Evolutionary conservation across 2,113 vertebrate species (phyloP), one percentile per base, ranked within the genome.

Genomic region (Trogon surrucura): DNA sequence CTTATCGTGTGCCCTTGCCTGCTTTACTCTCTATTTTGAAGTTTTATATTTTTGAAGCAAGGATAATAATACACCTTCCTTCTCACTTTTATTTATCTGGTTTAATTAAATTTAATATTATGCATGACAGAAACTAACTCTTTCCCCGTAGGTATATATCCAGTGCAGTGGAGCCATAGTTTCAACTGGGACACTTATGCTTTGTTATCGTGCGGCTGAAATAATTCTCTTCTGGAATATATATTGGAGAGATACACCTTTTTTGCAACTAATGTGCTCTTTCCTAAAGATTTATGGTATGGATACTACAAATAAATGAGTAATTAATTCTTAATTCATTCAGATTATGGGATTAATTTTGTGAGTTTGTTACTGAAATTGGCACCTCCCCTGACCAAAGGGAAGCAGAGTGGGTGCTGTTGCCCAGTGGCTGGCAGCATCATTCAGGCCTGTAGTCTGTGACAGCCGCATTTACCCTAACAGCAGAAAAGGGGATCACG

Each of bases 91-190:
- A 53, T 71, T 83, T 86, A 7, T 56, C 65, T 56, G 6, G 10
- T 78, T 93, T 80, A 85, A 78, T 85, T 85, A 82, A 85, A 85
- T 88, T 83, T 47, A 83, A 3, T 89, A 34, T 58, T 70, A 54
- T 22, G 32, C 50, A 64, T 81, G 57, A 61, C 51, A 88, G 62
- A 87, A 73, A 20, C 48, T 74, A 44, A 13, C 41, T 89, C 22
- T 70, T 93, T 11, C n/a, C 15, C 41, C 85, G 58, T 47, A 80
- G 41, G 27, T 73, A 19, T 69, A 16, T 64, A 53, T 51, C 21
- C 22, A 30, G 60, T 36, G 56, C 56, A 54, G n/a, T 30, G n/a
- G 54, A 89, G 27, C 64, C 10, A 5, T 83, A 60, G 34, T 91
- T 91, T 74, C 73, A 93, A 51, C 79, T 88, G 72, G 44, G 41